A percentile compares a stretch with the other conserved stretches of the same genome.
Conservation (phyloP, 1,140 invertebrate species). For the Eubasilissa regina region DNA sequence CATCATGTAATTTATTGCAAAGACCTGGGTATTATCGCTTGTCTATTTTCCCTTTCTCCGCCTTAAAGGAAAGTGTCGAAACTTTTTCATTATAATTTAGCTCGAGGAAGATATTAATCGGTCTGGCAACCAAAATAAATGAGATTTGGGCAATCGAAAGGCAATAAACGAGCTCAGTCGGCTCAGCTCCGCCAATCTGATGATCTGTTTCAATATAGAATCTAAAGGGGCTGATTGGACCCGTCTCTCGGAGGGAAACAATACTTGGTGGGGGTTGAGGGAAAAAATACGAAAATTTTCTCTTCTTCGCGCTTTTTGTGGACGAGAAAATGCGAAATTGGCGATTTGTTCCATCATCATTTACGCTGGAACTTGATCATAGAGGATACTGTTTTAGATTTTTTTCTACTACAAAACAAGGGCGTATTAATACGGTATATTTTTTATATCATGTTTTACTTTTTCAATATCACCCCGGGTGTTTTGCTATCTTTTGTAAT, state of each 20-base stretch:
- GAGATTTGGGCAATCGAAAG: slow-evolving; percentile 30
- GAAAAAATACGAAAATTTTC: slow-evolving; percentile 2
- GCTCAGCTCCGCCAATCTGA: slow-evolving; percentile 21
- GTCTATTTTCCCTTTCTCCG: not conserved
- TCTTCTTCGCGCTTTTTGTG: slow-evolving; percentile 8
- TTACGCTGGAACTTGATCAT: not conserved
- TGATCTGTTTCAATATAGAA: slow-evolving; percentile 23
- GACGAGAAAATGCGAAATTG: slow-evolving; percentile 10
- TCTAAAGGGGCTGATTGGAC: slow-evolving; percentile 19
- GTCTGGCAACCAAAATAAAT: slow-evolving; percentile 22
- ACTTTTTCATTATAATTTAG: slow-evolving; percentile 24
- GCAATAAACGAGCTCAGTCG: slow-evolving; percentile 19
- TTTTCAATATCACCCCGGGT: no score
- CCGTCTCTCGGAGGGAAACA: slow-evolving; percentile 19
- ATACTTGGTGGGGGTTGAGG: not conserved
- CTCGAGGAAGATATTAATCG: slow-evolving; percentile 22
- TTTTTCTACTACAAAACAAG: no score
- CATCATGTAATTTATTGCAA: no score
- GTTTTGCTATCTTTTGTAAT: no score
- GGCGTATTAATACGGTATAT: no score
- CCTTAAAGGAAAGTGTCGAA: not conserved
- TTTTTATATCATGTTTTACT: no score
- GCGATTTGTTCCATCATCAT: not conserved
- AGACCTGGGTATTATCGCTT: not conserved
- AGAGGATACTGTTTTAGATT: not conserved